phyloP scores from a whole-genome alignment of 1,140 invertebrate species.

The Hycleus cichorii region DNA sequence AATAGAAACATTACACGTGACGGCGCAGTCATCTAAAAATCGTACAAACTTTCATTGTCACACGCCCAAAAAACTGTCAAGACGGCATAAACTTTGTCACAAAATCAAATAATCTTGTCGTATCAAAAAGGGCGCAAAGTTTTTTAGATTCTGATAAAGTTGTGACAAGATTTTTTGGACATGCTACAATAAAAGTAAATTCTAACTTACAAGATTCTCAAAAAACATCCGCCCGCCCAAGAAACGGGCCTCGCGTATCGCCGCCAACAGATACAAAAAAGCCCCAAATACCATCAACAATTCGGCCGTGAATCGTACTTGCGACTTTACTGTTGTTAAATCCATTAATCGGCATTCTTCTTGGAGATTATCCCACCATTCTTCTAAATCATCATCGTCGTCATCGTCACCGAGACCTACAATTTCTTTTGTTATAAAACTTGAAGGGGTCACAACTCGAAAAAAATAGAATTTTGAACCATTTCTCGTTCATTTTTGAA shows the following conservation, averaged over 20 bases:
- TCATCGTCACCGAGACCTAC: slow-evolving; percentile 3
- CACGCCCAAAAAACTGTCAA: too few relatives aligned
- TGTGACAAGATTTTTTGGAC: too few relatives aligned
- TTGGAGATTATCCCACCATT: slow-evolving; percentile 62
- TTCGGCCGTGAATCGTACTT: slow-evolving; percentile 63
- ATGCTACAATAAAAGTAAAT: neutral
- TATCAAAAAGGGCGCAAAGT: neutral
- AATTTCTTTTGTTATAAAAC: too few relatives aligned
- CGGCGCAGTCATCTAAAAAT: slow-evolving; percentile 71
- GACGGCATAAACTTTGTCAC: too few relatives aligned
- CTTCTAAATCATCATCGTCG: slow-evolving; percentile 46
- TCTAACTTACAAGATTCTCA: slow-evolving; percentile 68
- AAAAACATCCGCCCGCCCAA: slow-evolving; percentile 83
- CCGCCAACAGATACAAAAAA: slow-evolving; percentile 71
- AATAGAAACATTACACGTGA: slow-evolving; percentile 89
- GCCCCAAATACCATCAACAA: slow-evolving; percentile 66
- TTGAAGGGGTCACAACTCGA: too few relatives aligned
- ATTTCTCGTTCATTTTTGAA: too few relatives aligned
- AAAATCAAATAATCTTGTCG: too few relatives aligned
- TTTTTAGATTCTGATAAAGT: too few relatives aligned
- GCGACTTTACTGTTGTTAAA: slow-evolving; percentile 47
- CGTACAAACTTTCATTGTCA: neutral
- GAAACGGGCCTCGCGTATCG: slow-evolving; percentile 73
- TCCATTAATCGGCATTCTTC: slow-evolving; percentile 63
- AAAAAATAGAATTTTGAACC: neutral